Percentiles rank a stretch among this genome's conserved stretches.
These are phyloP conservation scores for Caenorhabditis inopinata DNA, from an alignment of 1,140 invertebrate species.

Conservation along the genomic window DNA sequence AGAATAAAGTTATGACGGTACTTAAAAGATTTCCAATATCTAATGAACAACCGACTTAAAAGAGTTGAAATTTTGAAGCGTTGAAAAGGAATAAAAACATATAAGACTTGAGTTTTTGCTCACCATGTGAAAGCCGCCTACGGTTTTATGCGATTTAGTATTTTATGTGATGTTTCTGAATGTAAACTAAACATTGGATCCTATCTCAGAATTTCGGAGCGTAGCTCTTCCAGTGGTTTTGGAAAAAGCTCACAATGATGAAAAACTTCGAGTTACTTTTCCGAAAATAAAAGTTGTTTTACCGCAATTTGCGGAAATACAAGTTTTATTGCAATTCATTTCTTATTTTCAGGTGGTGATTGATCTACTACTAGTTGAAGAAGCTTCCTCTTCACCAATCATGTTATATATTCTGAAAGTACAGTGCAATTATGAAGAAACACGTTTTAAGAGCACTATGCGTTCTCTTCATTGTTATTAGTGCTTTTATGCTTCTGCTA, in stretches of 20 bases:
- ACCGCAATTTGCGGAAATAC: no score
- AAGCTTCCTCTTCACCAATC: neutral
- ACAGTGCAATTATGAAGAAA: neutral
- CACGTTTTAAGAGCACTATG: neutral
- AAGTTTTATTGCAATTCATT: no score
- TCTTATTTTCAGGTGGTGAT: no score
- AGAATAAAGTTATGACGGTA: conserved; percentile 5
- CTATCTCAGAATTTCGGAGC: no score
- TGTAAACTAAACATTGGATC: neutral
- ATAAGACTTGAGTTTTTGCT: neutral
- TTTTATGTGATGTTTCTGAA: conserved; percentile 19
- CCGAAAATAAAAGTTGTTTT: no score
- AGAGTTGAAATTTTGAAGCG: conserved; percentile 6
- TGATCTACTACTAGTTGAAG: no score
- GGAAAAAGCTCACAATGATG: no score
- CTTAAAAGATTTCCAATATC: neutral
- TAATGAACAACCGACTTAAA: conserved; percentile 19
- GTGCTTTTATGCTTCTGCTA: neutral
- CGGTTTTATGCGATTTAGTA: conserved; percentile 31
- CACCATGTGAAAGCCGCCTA: neutral
- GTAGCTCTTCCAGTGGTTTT: no score
- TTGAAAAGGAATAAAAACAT: neutral
- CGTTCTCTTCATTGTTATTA: neutral
- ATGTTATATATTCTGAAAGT: neutral
- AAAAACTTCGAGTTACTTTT: no score